Base-by-base conservation (phyloP, 2,113 vertebrate species). In the Callionymus lyra region DNA sequence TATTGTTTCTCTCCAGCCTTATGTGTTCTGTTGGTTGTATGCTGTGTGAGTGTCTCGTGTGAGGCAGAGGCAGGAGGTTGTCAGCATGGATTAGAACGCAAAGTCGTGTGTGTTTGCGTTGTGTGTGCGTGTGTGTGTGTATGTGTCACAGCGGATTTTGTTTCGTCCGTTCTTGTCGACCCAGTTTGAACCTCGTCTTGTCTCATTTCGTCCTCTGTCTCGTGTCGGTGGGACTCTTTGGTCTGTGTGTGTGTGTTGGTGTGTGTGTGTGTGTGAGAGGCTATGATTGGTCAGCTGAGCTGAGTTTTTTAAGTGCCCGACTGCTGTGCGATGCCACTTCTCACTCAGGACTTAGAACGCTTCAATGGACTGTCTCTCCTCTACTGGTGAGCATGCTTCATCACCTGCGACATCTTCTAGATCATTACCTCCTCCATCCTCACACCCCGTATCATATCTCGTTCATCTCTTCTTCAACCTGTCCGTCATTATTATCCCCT, bases 351-450 rank as follows among this genome's bases (percentile, higher is more conserved):
- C 56, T 71, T 80, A 1, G 85, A 90, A 48, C 81, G 79, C 38
- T 84, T 88, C 57, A 81, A 89, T 81, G 85, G 87, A 32, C 76
- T 90, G 44, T 90, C 89, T 59, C 83, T 89, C 16, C 78, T 90
- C 2, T 90, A 89, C 81, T 88, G 88, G 88, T 91, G 83, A 58
- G 86, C 47, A 27, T 36, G 34, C 17, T 13, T 6, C 8, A 14
- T 16, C 19, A 31, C 12, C 13, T 10, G 9, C 21, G 33, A 13
- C 34, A 16, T 13, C 16, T 18, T 12, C 31, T 21, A 16, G 14
- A 8, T 37, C 34, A 21, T 16, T 6, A 6, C 2, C 10, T 21
- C 13, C 8, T 14, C 6, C 3, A 6, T 21, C 31, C 5, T 13
- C 10, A 31, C 12, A 17, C 36, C 2, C 10, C 9, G 6, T 4